Base-by-base conservation (phyloP, 2,113 vertebrate species). In the Dunckerocampus dactyliophorus region DNA sequence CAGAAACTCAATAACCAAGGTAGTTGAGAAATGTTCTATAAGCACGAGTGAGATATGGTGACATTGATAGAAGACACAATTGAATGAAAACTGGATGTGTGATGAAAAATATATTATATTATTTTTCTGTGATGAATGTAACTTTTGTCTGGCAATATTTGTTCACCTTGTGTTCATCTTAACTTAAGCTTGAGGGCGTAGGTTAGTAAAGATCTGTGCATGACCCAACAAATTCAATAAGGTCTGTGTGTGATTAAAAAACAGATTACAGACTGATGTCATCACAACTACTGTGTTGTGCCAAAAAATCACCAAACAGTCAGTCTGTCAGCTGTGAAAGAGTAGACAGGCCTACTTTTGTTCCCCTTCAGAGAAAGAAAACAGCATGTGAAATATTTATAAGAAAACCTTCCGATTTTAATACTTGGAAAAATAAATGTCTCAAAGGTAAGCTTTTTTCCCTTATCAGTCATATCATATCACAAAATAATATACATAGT, bases 211-310 rank as follows among this genome's bases (percentile, higher is more conserved):
- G 56, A 49, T 54, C 59, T 59, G 47, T 63, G 51, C 42, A 19
- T 34, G 46, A 72, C 34, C 53, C 8, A 21, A 61, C 52, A 21
- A 12, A 63, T 72, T 76, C 49, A 71, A 61, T 60, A 54, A 55
- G 11, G 54, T 63, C 63, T 70, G 31, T 70, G 63, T 70, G 31
- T 80, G 54, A 77, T 80, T 69, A 57, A 39, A 67, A 62, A 28
- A 13, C 42, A 65, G 67, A 65, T 72, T 68, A 71, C 19, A 14
- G 21, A 2, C 19, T 15, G 50, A 58, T 70, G 31, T 60, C 22
- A 62, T 72, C 56, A 62, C 37, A 69, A 51, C 42, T 43, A 12
- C 19, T 54, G 13, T 31, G 0, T 53, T 4, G 12, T 10, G 3
- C 63, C 59, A 72, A 53, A 5, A 72, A 34, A 28, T 28, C 24